Evolutionary conservation across 2,113 vertebrate genomes (phyloP).

Genomic region (Hippocampus guttulatus): DNA sequence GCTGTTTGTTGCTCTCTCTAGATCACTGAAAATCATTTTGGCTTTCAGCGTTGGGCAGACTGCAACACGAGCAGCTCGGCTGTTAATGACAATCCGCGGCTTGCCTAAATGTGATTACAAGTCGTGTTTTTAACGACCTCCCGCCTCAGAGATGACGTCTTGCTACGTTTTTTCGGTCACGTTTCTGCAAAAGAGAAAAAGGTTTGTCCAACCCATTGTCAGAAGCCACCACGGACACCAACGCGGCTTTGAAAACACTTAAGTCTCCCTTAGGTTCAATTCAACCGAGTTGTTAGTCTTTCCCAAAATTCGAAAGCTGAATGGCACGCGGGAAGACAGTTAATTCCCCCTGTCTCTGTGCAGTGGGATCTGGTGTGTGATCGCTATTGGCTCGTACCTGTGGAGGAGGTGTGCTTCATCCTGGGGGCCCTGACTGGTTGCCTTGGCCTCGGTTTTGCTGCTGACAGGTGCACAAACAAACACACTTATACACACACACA

Average conservation of each 20-base stretch:
- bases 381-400: constrained; percentile 83
- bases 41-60: constrained; percentile 19
- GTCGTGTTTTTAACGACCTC: neutral
- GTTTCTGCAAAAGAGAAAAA: neutral
- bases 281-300: neutral
- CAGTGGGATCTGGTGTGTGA: constrained; percentile 87
- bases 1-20: constrained; percentile 8
- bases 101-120: constrained; percentile 43
- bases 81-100: constrained; percentile 33
- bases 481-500: no score
- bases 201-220: no score
- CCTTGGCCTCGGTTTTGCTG: constrained; percentile 75
- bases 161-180: neutral
- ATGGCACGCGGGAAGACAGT: neutral
- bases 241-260: neutral
- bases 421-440: constrained; percentile 81
- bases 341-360: neutral
- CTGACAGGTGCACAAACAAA: constrained; percentile 74
- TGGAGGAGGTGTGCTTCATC: constrained; percentile 87
- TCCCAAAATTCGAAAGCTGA: neutral
- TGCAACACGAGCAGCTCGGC: constrained; percentile 32
- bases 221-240: neutral
- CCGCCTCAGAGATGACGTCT: neutral
- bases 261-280: no score
- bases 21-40: constrained; percentile 44